Base-by-base conservation (phyloP, 1,140 invertebrate species). In the Berghia stephanieae region DNA sequence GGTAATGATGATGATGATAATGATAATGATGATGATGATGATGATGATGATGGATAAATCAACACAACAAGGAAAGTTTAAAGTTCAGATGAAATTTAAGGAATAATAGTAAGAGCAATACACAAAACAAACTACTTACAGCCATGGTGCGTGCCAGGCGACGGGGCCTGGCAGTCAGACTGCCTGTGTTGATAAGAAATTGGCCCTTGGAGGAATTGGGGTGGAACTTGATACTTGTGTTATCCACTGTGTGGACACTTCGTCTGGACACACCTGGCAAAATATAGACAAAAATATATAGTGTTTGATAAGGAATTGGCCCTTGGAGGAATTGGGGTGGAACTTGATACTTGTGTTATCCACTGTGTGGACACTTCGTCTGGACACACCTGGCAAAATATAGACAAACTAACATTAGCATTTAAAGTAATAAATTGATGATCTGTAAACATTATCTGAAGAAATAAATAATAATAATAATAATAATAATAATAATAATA, bases 151-250 rank as follows among this genome's bases (percentile, higher is more conserved):
- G 52, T 34, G 72, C 72, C 31, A 75, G 27, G 27, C 72, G 52
- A 13, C 38, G 36, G 1, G 13, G 21, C 34, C 63, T 31, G 36
- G 60, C 60, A 52, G 63, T 75, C 13, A 63, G 34, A n/a, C 40
- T 46, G 2, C 57, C 57, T 8, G 72, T 63, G 38, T 63, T 42
- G 21, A 63, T 75, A 3, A 75, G 52, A 63, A 75, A 63, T 40
- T 63, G 43, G 34, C 43, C 40, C 27, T 75, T 52, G 34, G 60
- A 75, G 3, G 72, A 75, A 40, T 75, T 75, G 72, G 60, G 72
- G n/a, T 60, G 72, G n/a, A 75, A 75, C 40, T 75, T 75, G 10
- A 75, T 42, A 63, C 72, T 63, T 5, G 72, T 63, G 36, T 38
- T 63, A 24, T 75, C 72, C 24, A 75, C 34, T n/a, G 52, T 75